Evolutionary conservation across 2,888 invertebrate species (phyloP).

Genomic region (Biston stratarius): DNA sequence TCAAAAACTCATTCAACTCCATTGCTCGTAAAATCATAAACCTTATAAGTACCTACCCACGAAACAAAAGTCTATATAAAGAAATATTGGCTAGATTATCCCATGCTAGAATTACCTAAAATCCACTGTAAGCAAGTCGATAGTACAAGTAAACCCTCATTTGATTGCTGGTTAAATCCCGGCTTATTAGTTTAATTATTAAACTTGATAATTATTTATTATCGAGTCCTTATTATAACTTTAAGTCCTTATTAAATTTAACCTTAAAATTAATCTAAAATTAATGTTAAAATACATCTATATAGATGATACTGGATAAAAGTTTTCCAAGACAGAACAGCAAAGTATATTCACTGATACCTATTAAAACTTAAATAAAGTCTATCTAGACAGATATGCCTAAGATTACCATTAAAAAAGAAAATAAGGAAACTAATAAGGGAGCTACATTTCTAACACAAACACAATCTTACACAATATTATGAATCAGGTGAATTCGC

Average conservation of each 20-base stretch:
- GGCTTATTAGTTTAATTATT: slow-evolving; percentile 40
- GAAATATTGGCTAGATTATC: slow-evolving; percentile 1
- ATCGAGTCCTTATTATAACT: slow-evolving; percentile 1
- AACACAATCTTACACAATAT: slow-evolving; percentile 45
- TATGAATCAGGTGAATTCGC: slow-evolving; percentile 37
- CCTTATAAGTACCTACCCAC: not conserved
- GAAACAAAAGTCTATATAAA: not conserved
- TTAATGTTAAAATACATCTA: slow-evolving; percentile 16
- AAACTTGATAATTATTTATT: slow-evolving; percentile 13
- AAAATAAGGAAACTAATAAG: slow-evolving; percentile 20
- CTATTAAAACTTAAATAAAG: not conserved
- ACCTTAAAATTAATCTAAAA: slow-evolving; percentile 1
- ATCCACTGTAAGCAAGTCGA: slow-evolving; percentile 46
- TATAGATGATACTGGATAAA: not conserved
- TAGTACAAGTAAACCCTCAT: slow-evolving; percentile 40
- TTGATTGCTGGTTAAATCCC: slow-evolving; percentile 59
- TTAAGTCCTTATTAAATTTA: too few species aligned
- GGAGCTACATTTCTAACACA: slow-evolving; percentile 42
- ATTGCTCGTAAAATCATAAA: not conserved
- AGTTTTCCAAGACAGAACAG: not conserved
- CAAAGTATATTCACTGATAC: not conserved
- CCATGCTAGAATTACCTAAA: not conserved
- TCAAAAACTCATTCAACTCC: slow-evolving; percentile 2
- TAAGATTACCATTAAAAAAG: not conserved
- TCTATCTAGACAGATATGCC: slow-evolving; percentile 16